Base-by-base conservation (phyloP, 2,888 invertebrate species). In the Julus scandinavius region DNA sequence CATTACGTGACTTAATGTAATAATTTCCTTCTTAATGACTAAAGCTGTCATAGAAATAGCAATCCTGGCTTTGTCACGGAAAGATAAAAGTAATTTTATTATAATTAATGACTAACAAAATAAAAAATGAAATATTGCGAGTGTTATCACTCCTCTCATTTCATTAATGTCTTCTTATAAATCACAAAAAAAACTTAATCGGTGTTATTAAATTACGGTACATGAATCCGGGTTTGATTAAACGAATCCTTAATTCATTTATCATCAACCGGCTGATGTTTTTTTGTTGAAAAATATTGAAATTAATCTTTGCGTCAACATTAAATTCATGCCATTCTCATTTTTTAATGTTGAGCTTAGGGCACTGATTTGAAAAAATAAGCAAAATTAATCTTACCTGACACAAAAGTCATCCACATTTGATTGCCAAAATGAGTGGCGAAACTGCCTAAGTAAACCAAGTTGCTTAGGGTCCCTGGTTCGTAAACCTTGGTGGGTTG, bases 381-480 rank as follows among this genome's bases (percentile, higher is more conserved):
- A 13, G 5, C 9, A 13, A 15, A 50, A 38, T 29, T 17, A 15
- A 5, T 15, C 87, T 93, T 92, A 96, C 96, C 96, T 91, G 97
- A 97, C 58, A 97, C 94, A 91, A 97, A 96, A 15, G 97, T 97
- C 96, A 97, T 97, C 97, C 97, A 97, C 90, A 97, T 94, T 93
- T 97, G 97, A 38, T 96, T 94, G 54, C 97, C 97, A 90, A 97
- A 95, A 92, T 97, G 97, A 88, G 95, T 94, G 90, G 96, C 95
- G 90, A 97, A 96, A 11, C 96, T 95, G 0, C 94, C 94, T 54
- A 97, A 93, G 92, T 97, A 97, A 41, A 96, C 92, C 89, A 97
- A 90, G 15, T 90, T 90, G 50, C 90, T 89, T 45, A 90, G 87
- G 3, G 90, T 90, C n/a, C 89, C 89, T 2, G 90, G 89, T 41